Base-by-base conservation (phyloP, 1,140 invertebrate genomes). In the Asbolus verrucosus region DNA sequence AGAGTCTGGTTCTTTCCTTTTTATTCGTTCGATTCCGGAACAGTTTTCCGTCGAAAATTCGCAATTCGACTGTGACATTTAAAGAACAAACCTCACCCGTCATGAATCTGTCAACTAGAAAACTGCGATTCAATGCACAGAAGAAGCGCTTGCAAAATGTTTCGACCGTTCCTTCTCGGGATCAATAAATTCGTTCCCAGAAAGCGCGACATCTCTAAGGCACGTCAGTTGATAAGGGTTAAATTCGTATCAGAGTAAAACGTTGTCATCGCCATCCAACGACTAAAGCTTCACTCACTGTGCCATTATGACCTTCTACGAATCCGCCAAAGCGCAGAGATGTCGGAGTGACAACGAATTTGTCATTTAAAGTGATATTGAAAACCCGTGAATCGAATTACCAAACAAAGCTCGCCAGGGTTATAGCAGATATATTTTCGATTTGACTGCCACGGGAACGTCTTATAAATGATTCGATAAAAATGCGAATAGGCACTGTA, bases 141-240 rank as follows among this genome's bases (percentile, higher is more conserved):
- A 54, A 54, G 21, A 21, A 54, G 14, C 14, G n/a, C n/a, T n/a
- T n/a, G n/a, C n/a, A n/a, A n/a, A n/a, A n/a, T n/a, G n/a, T n/a
- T n/a, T n/a, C n/a, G n/a, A n/a, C n/a, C n/a, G n/a, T n/a, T n/a
- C n/a, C n/a, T n/a, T n/a, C n/a, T n/a, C n/a, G n/a, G 62, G 73
- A 73, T 73, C 72, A 73, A 75, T 73, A 73, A n/a, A 71, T 73
- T 65, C 69, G 69, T 73, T 71, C 73, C 61, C 61, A 69, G 73
- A 71, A 68, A 72, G 69, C 46, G 73, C 73, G 73, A 75, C 73
- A 75, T 75, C 74, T 75, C 61, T 74, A 60, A 70, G 74, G 72
- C 73, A 74, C 73, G 72, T 76, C 73, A 74, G 80, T 82, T 84
- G 82, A 84, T 83, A 83, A 83, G 82, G 81, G 81, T 84, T 84